These are phyloP conservation scores for Andricus grossulariae DNA, from an alignment of 1,140 invertebrate species.

Conservation along the genomic window DNA sequence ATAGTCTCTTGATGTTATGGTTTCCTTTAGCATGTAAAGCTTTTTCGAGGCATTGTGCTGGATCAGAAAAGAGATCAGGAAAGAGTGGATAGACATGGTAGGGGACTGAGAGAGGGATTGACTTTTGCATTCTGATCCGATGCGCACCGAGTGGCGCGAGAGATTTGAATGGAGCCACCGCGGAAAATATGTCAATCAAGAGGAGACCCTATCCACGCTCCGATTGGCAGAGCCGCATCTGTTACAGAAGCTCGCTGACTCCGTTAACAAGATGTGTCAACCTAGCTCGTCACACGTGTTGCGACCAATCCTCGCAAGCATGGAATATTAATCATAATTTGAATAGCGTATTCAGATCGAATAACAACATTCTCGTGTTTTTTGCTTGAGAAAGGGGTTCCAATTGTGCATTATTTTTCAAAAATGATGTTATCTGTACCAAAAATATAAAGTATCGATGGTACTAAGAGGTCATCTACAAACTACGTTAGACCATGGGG, in stretches of 20 bases:
- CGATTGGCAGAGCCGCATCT: slow-evolving; percentile 67
- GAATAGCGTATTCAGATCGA: slow-evolving; percentile 13
- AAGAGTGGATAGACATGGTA: background rate
- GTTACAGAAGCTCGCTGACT: slow-evolving; percentile 60
- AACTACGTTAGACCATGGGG: no score
- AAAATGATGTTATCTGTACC: no score
- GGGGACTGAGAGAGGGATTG: slow-evolving; percentile 38
- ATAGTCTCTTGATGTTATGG: background rate
- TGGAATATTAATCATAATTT: slow-evolving; percentile 30
- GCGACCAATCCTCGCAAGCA: slow-evolving; percentile 37
- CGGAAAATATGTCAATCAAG: slow-evolving; percentile 74
- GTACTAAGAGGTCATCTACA: no score
- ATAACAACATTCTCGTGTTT: slow-evolving; percentile 15
- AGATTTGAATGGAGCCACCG: slow-evolving; percentile 62
- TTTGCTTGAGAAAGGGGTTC: background rate
- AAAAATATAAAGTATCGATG: no score
- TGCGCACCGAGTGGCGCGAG: slow-evolving; percentile 47
- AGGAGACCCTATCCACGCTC: slow-evolving; percentile 61
- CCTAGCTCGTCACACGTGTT: slow-evolving; percentile 40
- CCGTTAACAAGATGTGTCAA: slow-evolving; percentile 61
- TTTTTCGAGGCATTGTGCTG: background rate
- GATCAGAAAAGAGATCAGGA: slow-evolving; percentile 1
- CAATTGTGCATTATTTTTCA: no score
- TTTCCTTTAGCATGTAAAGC: background rate
- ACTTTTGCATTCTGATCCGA: slow-evolving; percentile 50